Base-by-base conservation (phyloP, 2,797 vertebrate genomes). In the Psittacula derbiana region DNA sequence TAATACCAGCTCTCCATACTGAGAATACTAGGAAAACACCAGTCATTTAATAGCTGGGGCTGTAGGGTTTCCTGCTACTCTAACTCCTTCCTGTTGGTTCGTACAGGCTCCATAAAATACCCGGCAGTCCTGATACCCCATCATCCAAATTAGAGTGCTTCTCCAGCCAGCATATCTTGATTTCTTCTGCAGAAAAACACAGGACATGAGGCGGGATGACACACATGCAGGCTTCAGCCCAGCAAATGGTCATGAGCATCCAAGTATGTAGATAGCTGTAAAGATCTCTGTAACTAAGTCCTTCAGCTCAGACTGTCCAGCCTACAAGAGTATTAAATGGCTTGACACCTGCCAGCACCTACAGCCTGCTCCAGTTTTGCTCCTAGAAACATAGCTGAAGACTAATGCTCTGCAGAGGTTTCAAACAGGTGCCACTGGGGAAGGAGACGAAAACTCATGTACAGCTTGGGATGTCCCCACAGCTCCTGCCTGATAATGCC, bases 111-210 rank as follows among this genome's bases (percentile, higher is more conserved):
- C 20, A 10, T 13, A 73, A 10, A 4, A 21, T 28, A 53, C 10
- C 6, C 0, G 1, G 36, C 7, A 60, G 30, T 40, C 30, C 47
- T 50, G 33, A 31, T 57, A 7, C 6, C n/a, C n/a, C n/a, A 16
- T 53, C 30, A 66, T 28, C 8, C 20, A 61, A 24, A 40, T 65
- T 7, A 41, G 11, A 57, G 17, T 14, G 10, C 8, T 69, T 86
- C 28, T 61, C 31, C 44, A 87, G 30, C 3, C 44, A 81, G 12
- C 17, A 38, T 10, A 57, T 11, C 28, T 64, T 90, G 19, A 4
- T 44, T 80, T 60, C 41, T 40, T 62, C 61, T 46, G 17, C 3
- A 3, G 55, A 84, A 80, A 91, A n/a, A 13, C 3, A 6, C 36
- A 64, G 23, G 16, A 46, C 24, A 53, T 16, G 38, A 84, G 27